Base-by-base conservation (phyloP, 2,888 invertebrate genomes). In the Cartodere bifasciata region DNA sequence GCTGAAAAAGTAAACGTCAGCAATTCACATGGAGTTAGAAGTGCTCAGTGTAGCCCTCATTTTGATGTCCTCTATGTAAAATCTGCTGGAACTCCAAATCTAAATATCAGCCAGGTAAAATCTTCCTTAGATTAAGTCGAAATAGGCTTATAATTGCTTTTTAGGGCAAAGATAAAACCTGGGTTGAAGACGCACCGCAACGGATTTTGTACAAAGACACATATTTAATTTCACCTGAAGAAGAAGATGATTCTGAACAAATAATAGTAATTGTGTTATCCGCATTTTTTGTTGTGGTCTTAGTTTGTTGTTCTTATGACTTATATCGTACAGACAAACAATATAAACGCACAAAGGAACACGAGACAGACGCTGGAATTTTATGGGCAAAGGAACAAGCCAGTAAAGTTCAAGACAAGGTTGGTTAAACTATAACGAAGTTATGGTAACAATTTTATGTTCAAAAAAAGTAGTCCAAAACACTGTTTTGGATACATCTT, bases 1-100 rank as follows among this genome's bases (percentile, higher is more conserved):
- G 75, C 82, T 13, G 83, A 86, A 53, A 82, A 82, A 42, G 83
- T 88, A 13, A 77, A 84, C 34, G 86, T 84, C n/a, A 81, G 84
- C 7, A 85, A 84, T 53, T 77, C 85, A 1, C 81, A 81, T 45
- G 88, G 88, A 1, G 81, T 88, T 1, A 67, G 86, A 35, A 84
- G 84, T 50, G 85, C 85, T 1, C 84, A 85, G 47, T 88, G 88
- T 56, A 83, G 84, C 4, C 71, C 81, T 2, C 72, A 78, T 48
- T 87, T 88, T 50, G 82, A 67, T 50, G 63, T 68, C 28, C 60
- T 64, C 11, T 67, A 71, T 43, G 70, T 69, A 50, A 65, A 68
- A 25, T 63, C 65, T 3, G 64, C 68, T 27, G 69, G 69, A 35
- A 68, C 70, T 2, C 64, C 68, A 37, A 58, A 56, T 41, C 55